Base-by-base conservation (phyloP, 2,113 vertebrate species). In the Hypocryptadius cinnamomeus region DNA sequence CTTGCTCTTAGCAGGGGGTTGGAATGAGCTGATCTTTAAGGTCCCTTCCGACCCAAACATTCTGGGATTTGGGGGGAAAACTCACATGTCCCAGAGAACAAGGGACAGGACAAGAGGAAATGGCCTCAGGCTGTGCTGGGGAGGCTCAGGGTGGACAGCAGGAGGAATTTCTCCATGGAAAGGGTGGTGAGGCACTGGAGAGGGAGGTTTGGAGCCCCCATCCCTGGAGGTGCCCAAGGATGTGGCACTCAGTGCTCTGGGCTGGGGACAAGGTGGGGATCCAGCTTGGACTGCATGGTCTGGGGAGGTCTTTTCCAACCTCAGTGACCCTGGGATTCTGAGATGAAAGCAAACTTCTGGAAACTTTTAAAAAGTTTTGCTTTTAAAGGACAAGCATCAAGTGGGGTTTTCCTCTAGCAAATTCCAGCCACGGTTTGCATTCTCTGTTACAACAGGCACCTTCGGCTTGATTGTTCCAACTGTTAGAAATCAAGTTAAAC, bases 401-500 rank as follows among this genome's bases (percentile, higher is more conserved):
- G 40, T 30, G 9, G 24, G 18, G 27, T 22, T 90, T 50, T 45
- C 87, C 54, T 74, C 54, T 27, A 79, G 65, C 56, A 50, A 69
- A 47, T 53, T 57, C 85, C 42, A 64, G 65, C 19, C 47, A 1
- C 3, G n/a, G 33, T 31, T 40, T 63, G 35, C 37, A 30, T 12
- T 37, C 57, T 7, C 25, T 5, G 35, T 66, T 83, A 63, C 33
- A 68, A 57, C 10, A n/a, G 54, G 31, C 2, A 27, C 77, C 83
- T 35, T 45, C 3, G 2, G 82, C 23, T 8, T 13, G 18, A 35
- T 31, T 56, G 44, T 70, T 94, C 86, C n/a, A 71, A 73, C 24
- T 45, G 78, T 53, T 33, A 72, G 80, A 95, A 96, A 95, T 87
- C 80, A 72, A 89, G 92, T 90, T 45, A 89, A 94, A 84, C 65